Base-by-base conservation (phyloP, 2,113 vertebrate species). In the Panthera uncia region DNA sequence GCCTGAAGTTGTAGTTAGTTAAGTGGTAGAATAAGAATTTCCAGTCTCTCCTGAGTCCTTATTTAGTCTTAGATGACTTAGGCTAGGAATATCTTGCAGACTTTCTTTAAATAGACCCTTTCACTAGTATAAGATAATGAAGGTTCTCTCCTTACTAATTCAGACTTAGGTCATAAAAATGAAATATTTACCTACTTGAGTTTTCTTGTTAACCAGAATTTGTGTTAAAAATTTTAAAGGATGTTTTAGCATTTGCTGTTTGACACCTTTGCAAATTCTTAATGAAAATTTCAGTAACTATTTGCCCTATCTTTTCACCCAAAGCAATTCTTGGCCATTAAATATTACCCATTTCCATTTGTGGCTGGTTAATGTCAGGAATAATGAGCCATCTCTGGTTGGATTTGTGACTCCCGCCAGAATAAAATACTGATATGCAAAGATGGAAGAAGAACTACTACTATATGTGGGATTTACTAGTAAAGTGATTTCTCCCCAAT, bases 171-270 rank as follows among this genome's bases (percentile, higher is more conserved):
- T 16, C 63, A 45, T 89, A 63, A 91, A 96, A 95, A 83, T 87
- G 33, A 63, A 84, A 80, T 29, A 84, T 50, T 89, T 79, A 11
- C n/a, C 74, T 94, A 80, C 63, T 93, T 95, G 50, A 63, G 25
- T 91, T 94, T 95, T 87, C 50, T 90, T 61, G 13, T 87, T 81
- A 90, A 84, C 31, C 38, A 92, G 71, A 96, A 82, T 97, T 69
- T 48, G 23, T 95, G 19, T 95, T 95, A 90, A 81, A 87, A 87
- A 76, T 94, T 19, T 92, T 94, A 63, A 38, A 45, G 27, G 21
- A 41, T 82, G 25, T 89, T 97, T 83, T 76, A 69, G 38, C 9
- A 81, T 95, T 8, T 93, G 38, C 79, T 93, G 19, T 95, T 83
- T 97, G 83, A 80, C 38, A 74, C 33, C 12, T 23, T 87, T 83